Base-by-base conservation (phyloP, 2,113 vertebrate genomes). In the Paraplagusia blochii region DNA sequence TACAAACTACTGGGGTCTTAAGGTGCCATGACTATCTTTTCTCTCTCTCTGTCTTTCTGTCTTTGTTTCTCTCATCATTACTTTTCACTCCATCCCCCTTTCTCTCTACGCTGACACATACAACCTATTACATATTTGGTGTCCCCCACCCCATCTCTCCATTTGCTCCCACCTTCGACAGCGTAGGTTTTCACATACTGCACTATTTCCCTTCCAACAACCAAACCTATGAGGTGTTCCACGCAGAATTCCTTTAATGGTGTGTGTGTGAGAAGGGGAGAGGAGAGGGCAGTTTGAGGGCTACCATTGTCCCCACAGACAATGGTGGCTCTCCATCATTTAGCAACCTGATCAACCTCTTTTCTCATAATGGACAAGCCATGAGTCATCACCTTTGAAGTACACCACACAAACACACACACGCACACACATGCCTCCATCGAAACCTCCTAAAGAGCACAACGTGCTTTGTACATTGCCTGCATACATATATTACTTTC, bases 341-440 rank as follows among this genome's bases (percentile, higher is more conserved):
- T 86, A 90, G 89, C 88, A 90, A 91, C 88, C 82, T 84, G 85
- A 89, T 89, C 87, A 85, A 70, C 76, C 77, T 81, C 78, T 74
- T 72, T 85, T 88, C 81, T 87, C 79, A 81, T 81, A 77, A 79
- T 75, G 80, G 68, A 85, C 74, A 69, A 82, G 77, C 73, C 69
- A 75, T 90, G 89, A 89, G 69, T 89, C 87, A 87, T 73, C 54
- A 78, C 66, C 67, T 51, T 40, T 40, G 58, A 76, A 71, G 73
- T 48, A 58, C 65, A 50, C 58, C 57, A 50, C 29, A 16, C 46
- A 50, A 8, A 35, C 47, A 33, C 47, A 49, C 12, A 14, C 22
- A 18, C 44, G 5, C 44, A 48, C 42, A 67, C 43, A 52, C 40
- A 36, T 34, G 33, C 56, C 54, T 63, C 52, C 7, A 4, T 34